Evolutionary conservation across 1,140 invertebrate genomes (phyloP).

Genomic region (Drosophila sechellia): DNA sequence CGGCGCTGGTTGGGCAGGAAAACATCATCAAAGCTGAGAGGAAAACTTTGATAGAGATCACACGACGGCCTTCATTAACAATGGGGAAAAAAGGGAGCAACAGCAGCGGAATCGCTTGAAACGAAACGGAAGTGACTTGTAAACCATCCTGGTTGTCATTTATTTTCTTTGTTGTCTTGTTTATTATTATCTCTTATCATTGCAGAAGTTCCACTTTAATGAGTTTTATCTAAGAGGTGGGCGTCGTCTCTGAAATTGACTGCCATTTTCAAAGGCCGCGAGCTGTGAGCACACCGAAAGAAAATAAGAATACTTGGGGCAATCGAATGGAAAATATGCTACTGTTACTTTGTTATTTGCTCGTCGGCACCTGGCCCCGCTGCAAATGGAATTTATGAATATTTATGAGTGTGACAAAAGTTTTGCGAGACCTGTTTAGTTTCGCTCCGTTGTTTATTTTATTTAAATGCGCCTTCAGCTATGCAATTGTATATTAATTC

Average conservation of each 20-base stretch:
- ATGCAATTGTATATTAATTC: slow-evolving; percentile 84
- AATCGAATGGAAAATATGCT: slow-evolving; percentile 82
- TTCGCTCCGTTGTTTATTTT: slow-evolving; percentile 64
- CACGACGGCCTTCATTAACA: slow-evolving; percentile 66
- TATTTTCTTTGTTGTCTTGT: slow-evolving; percentile 39
- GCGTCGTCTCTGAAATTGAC: slow-evolving; percentile 60
- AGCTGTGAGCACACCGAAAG: slow-evolving; percentile 34
- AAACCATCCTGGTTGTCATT: slow-evolving; percentile 67
- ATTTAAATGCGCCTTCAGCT: slow-evolving; percentile 80
- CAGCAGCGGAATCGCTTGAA: slow-evolving; percentile 19
- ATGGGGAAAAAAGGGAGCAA: slow-evolving; percentile 6
- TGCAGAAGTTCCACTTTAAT: slow-evolving; percentile 72
- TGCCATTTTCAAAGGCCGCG: slow-evolving; percentile 67
- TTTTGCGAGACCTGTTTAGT: slow-evolving; percentile 59
- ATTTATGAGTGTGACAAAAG: slow-evolving; percentile 80
- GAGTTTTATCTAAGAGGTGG: slow-evolving; percentile 69
- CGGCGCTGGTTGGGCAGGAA: slow-evolving; percentile 5
- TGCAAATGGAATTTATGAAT: slow-evolving; percentile 67
- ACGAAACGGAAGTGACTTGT: slow-evolving; percentile 70
- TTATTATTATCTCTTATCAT: slow-evolving; percentile 51
- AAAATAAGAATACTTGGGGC: slow-evolving; percentile 50
- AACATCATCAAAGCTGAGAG: slow-evolving; percentile 67
- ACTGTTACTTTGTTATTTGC: slow-evolving; percentile 52
- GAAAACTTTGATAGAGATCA: slow-evolving; percentile 79
- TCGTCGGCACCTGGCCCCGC: slow-evolving; percentile 1